Conservation (phyloP, 2,888 invertebrate species). For the Tuta absoluta region DNA sequence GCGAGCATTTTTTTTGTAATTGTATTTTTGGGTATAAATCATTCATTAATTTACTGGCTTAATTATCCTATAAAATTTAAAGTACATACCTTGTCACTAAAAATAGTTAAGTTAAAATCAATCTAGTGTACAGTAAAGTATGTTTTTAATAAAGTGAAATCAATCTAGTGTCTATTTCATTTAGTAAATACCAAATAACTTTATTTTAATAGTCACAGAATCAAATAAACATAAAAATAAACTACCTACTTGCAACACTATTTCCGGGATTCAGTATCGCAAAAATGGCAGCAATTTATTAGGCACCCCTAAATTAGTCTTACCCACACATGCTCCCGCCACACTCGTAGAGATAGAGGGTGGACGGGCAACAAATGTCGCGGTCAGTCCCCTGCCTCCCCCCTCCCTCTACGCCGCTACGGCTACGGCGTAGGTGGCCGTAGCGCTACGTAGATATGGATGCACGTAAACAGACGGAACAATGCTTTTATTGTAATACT, state of each 20-base stretch:
- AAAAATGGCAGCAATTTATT: constrained; percentile 19
- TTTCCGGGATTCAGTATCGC: background rate
- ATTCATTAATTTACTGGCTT: background rate
- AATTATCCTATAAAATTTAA: too few relatives aligned
- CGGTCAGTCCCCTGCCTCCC: constrained; percentile 64
- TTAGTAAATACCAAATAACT: too few relatives aligned
- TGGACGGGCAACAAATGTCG: constrained; percentile 76
- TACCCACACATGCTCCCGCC: constrained; percentile 36
- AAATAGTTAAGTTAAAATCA: too few relatives aligned
- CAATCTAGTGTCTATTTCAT: too few relatives aligned
- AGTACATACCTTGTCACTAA: too few relatives aligned
- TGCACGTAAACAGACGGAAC: background rate
- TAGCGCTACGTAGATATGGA: background rate
- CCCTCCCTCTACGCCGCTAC: constrained; percentile 37
- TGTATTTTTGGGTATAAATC: background rate
- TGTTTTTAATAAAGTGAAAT: too few relatives aligned
- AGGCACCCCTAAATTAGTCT: constrained; percentile 23
- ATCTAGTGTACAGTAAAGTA: too few relatives aligned
- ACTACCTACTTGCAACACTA: too few relatives aligned
- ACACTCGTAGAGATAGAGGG: constrained; percentile 53
- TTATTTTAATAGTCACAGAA: too few relatives aligned
- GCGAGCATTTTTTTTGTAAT: background rate
- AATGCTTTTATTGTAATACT: background rate
- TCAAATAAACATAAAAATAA: background rate
- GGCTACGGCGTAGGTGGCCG: constrained; percentile 30